A percentile compares a stretch with the other conserved stretches of the same genome.
These are phyloP conservation scores for Bergia puertoricense DNA, from an alignment of 92 coral and sea anemone species.

Conservation along the genomic window DNA sequence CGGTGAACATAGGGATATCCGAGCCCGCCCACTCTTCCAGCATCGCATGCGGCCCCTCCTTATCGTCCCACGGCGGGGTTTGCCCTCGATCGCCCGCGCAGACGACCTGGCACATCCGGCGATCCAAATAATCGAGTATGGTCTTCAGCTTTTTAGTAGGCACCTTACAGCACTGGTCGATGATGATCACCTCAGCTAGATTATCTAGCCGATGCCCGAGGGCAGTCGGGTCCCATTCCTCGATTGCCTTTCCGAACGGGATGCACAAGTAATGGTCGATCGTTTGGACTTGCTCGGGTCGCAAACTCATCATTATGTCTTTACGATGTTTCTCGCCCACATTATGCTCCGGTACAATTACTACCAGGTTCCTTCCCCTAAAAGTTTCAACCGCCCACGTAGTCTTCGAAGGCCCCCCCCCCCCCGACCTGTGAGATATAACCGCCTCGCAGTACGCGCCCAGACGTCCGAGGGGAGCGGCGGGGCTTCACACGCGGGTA, in stretches of 20 bases:
- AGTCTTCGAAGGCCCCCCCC: slow-evolving; percentile 15
- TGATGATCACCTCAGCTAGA: slow-evolving; percentile 48
- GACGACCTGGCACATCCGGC: slow-evolving; percentile 41
- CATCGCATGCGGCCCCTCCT: slow-evolving; percentile 50
- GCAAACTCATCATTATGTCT: background rate
- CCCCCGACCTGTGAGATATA: background rate
- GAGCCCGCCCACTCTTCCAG: slow-evolving; percentile 47
- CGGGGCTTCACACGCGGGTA: slow-evolving; percentile 35
- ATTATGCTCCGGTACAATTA: slow-evolving; percentile 41
- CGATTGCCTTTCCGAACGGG: slow-evolving; percentile 29
- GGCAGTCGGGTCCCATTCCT: slow-evolving; percentile 48
- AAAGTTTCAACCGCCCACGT: slow-evolving; percentile 45
- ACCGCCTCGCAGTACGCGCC: slow-evolving; percentile 16
- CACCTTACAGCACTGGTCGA: slow-evolving; percentile 43
- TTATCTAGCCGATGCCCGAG: slow-evolving; percentile 36
- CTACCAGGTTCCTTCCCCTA: slow-evolving; percentile 15
- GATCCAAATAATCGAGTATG: slow-evolving; percentile 28
- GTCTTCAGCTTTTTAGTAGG: slow-evolving; percentile 13
- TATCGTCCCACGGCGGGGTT: slow-evolving; percentile 51
- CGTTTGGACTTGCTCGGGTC: slow-evolving; percentile 24
- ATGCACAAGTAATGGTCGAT: slow-evolving; percentile 46
- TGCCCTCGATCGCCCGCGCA: slow-evolving; percentile 44
- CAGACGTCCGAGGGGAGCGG: slow-evolving; percentile 12
- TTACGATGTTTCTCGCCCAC: slow-evolving; percentile 7
- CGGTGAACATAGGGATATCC: slow-evolving; percentile 25